Base-by-base conservation (phyloP, 2,797 vertebrate species). In the Sebastes trivittatus region DNA sequence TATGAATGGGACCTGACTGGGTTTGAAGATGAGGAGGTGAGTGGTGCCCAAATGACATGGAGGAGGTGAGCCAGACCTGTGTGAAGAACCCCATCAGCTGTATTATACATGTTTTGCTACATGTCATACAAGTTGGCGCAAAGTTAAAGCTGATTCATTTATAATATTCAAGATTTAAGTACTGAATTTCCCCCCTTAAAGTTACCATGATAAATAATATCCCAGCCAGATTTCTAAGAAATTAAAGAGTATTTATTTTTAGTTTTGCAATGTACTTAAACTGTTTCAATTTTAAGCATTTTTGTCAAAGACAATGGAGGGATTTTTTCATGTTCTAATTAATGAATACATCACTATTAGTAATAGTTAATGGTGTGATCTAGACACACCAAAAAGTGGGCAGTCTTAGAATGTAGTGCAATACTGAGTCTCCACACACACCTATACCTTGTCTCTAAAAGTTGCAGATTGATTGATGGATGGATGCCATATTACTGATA, bases 1-100 rank as follows among this genome's bases (percentile, higher is more conserved):
- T 98, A 99, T 88, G 97, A 95, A 91, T 99, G 98, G 98, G 98
- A 99, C 95, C 96, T 99, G 86, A 98, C 98, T 2, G 97, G 98
- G 80, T 99, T 98, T 86, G 98, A 99, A 94, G 98, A 99, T 69
- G 98, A 99, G 89, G 98, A 99, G 96, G 98, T 99, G 87, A 96
- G 95, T 81, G 23, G 91, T 27, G 49, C 3, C 8, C 27, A n/a
- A 23, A 58, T 22, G 7, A 23, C 29, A 18, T 42, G 4, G 36
- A 60, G 22, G 54, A 70, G n/a, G 32, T 30, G 38, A 69, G 23
- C 61, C 61, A 22, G 2, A 32, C n/a, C 18, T 63, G 10, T 46
- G 46, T 49, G 11, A 18, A 49, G 27, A 49, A 22, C 18, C 5
- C n/a, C 13, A 10, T 69, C 52, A 29, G 27, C 58, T 61, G 38